phyloP scores from a whole-genome alignment of 2,113 vertebrate species.

The Callaeas wilsoni region DNA sequence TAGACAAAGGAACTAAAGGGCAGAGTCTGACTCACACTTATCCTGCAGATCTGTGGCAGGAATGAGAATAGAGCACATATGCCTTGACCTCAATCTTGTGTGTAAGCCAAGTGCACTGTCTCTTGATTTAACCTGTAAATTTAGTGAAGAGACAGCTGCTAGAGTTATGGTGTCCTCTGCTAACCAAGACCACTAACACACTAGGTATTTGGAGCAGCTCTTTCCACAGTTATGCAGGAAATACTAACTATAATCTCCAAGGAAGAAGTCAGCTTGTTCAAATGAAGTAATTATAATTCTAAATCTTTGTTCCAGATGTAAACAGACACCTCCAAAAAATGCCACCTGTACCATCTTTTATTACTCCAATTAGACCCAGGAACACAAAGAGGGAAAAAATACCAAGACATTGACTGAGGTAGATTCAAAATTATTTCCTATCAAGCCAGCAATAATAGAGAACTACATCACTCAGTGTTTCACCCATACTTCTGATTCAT shows the following conservation, averaged over 20 bases:
- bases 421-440: background rate
- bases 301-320: background rate
- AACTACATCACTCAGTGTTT: background rate
- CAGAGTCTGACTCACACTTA: background rate
- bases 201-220: background rate
- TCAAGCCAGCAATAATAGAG: background rate
- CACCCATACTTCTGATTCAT: background rate
- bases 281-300: background rate
- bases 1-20: background rate
- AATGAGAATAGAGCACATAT: background rate
- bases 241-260: background rate
- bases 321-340: background rate
- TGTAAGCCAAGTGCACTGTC: background rate
- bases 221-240: background rate
- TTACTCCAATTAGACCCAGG: background rate
- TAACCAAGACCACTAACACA: background rate
- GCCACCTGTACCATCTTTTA: background rate
- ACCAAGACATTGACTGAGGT: fast-evolving
- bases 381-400: background rate
- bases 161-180: background rate
- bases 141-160: background rate
- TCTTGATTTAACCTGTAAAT: background rate
- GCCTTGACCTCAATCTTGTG: background rate
- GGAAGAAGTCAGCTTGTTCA: background rate
- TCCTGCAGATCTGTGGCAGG: background rate